Conservation (phyloP, 2,797 vertebrate genomes). For the Phataginus tricuspis region DNA sequence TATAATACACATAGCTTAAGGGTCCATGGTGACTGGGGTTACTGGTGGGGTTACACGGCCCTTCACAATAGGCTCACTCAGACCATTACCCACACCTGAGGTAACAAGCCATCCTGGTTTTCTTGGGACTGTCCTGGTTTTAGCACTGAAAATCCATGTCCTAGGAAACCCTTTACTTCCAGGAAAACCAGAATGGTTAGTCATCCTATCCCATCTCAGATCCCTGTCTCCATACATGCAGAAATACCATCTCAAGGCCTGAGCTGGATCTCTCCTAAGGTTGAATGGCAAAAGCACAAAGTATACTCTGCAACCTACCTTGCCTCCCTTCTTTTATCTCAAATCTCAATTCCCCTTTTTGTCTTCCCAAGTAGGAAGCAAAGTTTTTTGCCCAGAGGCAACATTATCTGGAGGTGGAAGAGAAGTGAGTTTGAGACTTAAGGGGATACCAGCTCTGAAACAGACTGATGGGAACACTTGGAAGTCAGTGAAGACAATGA, state of each 20-base stretch:
- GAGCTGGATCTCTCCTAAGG: background rate
- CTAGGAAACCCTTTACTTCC: background rate
- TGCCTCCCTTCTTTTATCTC: background rate
- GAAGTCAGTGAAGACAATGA: conserved; percentile 32
- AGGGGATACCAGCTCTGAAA: background rate
- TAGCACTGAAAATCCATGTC: background rate
- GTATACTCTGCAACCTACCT: background rate
- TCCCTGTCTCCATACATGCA: background rate
- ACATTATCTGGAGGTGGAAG: background rate
- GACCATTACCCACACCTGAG: background rate
- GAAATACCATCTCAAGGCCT: background rate
- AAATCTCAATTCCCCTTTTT: background rate
- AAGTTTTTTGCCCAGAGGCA: background rate
- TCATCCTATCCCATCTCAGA: background rate
- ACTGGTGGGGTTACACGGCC: background rate
- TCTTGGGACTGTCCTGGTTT: background rate
- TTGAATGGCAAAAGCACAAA: background rate
- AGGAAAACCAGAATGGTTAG: background rate
- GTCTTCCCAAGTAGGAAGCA: background rate
- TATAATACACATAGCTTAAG: background rate
- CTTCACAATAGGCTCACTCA: background rate
- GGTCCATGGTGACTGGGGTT: background rate
- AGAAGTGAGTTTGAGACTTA: background rate
- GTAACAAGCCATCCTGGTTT: background rate
- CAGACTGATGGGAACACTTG: background rate